A percentile compares a stretch with the other conserved stretches of the same genome.
Evolutionary conservation across 2,113 vertebrate species (phyloP).

Genomic region (Tenrec ecaudatus): DNA sequence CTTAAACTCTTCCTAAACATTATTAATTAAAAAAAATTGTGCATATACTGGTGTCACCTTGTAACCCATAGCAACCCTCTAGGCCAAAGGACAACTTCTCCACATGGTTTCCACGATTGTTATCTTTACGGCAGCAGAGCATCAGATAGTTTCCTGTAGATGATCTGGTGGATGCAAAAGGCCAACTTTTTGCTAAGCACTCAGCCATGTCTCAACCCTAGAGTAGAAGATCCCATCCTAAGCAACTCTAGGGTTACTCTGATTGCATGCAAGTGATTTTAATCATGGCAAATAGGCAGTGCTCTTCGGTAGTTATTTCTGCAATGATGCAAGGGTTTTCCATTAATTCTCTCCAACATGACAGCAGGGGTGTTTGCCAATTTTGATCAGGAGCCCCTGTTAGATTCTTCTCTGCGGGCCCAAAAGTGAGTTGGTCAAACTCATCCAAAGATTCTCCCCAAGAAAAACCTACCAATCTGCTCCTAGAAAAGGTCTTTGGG

Average conservation of each 20-base stretch:
- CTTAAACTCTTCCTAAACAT: neutral
- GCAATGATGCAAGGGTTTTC: too few species aligned
- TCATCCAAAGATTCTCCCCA: too few species aligned
- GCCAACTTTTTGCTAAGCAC: neutral
- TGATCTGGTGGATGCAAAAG: neutral
- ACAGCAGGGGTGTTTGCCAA: too few species aligned
- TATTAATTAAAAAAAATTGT: neutral
- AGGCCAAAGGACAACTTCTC: too few species aligned
- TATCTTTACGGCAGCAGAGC: neutral
- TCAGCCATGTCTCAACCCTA: too few species aligned
- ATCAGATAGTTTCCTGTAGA: neutral
- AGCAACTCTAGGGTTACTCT: neutral
- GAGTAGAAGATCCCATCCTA: neutral
- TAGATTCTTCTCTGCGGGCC: too few species aligned
- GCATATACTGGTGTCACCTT: too few species aligned
- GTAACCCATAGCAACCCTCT: too few species aligned
- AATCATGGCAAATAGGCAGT: neutral
- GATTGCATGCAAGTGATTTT: neutral
- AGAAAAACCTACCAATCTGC: neutral
- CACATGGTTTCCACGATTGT: too few species aligned
- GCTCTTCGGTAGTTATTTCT: neutral
- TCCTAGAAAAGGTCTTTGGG: neutral
- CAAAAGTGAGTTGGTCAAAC: too few species aligned
- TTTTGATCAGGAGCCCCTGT: too few species aligned
- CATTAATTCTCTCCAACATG: too few species aligned